Conservation (phyloP, 2,113 vertebrate species). For the Nyctereutes procyonoides region DNA sequence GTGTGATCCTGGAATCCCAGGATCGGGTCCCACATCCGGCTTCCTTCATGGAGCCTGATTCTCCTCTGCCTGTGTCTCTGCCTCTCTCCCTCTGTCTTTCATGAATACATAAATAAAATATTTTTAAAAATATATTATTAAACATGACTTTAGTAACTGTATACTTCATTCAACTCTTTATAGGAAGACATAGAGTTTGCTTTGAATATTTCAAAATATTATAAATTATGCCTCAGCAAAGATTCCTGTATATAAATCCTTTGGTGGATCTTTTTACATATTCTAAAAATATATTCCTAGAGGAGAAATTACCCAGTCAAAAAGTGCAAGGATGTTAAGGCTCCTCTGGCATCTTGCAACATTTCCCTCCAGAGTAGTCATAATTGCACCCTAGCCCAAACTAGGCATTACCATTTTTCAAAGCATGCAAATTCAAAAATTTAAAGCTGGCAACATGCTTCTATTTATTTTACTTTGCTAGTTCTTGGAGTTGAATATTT, state of each 20-base stretch:
- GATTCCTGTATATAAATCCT: background rate
- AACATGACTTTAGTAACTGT: background rate
- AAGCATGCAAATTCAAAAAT: background rate
- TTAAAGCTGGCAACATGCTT: background rate
- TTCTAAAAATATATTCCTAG: conserved; percentile 14
- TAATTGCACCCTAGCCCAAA: background rate
- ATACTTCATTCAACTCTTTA: background rate
- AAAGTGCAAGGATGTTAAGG: background rate
- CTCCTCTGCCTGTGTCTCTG: no score
- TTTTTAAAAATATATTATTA: background rate
- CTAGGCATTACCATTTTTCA: background rate
- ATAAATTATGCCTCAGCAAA: background rate
- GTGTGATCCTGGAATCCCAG: no score
- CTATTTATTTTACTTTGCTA: background rate
- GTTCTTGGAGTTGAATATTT: background rate
- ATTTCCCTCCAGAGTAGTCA: background rate
- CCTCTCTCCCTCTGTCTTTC: no score
- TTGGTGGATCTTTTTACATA: background rate
- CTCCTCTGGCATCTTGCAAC: background rate
- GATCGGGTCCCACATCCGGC: no score
- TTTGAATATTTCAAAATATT: conserved; percentile 21
- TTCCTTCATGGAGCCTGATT: no score
- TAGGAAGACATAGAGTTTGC: background rate
- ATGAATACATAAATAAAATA: no score
- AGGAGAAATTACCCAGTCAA: conserved; percentile 27